These are phyloP conservation scores for Gymnoscopelus microlampas DNA, from an alignment of 2,797 vertebrate species.

Conservation along the genomic window DNA sequence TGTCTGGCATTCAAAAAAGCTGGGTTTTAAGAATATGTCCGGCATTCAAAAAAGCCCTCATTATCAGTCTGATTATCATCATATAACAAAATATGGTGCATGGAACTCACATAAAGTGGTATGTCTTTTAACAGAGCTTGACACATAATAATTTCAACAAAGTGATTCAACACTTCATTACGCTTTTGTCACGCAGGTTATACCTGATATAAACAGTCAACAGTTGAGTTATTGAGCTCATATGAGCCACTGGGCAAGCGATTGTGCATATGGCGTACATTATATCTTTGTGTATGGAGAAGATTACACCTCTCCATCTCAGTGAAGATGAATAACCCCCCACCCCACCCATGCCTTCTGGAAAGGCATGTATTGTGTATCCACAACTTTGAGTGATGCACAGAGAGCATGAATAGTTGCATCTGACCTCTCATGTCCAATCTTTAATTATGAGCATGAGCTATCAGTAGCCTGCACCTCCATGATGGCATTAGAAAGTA, in stretches of 20 bases:
- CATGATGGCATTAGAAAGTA: constrained; percentile 28
- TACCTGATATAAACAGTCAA: too few relatives aligned
- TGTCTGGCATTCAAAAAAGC: neutral
- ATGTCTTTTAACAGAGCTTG: too few relatives aligned
- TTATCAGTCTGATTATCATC: too few relatives aligned
- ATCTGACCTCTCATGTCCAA: constrained; percentile 29
- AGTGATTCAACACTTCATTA: too few relatives aligned
- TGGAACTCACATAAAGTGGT: neutral
- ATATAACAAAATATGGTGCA: neutral
- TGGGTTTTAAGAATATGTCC: neutral
- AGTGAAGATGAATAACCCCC: neutral
- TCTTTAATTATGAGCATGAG: constrained; percentile 15
- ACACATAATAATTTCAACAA: too few relatives aligned
- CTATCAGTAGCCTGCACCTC: constrained; percentile 23
- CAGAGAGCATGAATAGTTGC: neutral
- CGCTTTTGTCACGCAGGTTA: too few relatives aligned
- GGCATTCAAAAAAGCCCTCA: neutral
- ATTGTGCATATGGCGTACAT: constrained; percentile 1
- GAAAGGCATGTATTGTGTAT: constrained; percentile 14
- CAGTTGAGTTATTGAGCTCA: neutral
- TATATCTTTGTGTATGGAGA: neutral
- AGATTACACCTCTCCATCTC: neutral
- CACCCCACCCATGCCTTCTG: neutral
- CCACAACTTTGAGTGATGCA: neutral
- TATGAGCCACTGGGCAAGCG: constrained; percentile 1